Evolutionary conservation across 2,113 vertebrate species (phyloP).

Genomic region (Phyllopteryx taeniolatus): DNA sequence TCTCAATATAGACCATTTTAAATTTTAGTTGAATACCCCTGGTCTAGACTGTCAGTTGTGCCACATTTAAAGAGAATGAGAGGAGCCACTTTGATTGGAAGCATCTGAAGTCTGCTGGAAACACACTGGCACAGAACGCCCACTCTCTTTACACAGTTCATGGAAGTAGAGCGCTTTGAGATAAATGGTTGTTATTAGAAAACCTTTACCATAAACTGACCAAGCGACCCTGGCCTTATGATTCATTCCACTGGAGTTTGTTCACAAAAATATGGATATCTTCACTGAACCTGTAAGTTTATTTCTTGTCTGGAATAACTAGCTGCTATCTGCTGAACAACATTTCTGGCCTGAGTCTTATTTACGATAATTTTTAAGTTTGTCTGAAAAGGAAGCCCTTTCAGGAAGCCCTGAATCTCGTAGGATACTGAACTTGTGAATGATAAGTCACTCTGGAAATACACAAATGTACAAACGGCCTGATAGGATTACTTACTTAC

Average conservation of each 20-base stretch:
- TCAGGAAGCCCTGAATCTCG: constrained; percentile 24
- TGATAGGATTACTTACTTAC: neutral
- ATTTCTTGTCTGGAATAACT: constrained; percentile 3
- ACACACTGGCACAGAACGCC: too few relatives aligned
- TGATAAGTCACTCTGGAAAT: constrained; percentile 28
- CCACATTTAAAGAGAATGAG: too few relatives aligned
- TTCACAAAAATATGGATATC: constrained; percentile 18
- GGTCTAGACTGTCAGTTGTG: too few relatives aligned
- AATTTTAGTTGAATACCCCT: too few relatives aligned
- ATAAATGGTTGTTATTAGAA: neutral
- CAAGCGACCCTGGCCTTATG: neutral
- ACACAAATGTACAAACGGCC: neutral
- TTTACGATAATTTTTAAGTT: neutral
- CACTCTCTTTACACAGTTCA: too few relatives aligned
- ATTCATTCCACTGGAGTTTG: neutral
- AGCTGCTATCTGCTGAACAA: constrained; percentile 16
- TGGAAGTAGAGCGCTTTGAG: neutral
- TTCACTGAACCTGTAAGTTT: constrained; percentile 17
- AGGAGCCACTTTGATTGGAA: too few relatives aligned
- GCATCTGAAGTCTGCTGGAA: too few relatives aligned
- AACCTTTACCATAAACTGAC: neutral
- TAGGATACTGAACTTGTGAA: constrained; percentile 23
- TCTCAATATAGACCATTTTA: too few relatives aligned
- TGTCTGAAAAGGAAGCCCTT: constrained; percentile 11
- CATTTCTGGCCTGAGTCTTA: constrained; percentile 36